These are phyloP conservation scores for Plectropomus leopardus DNA, from an alignment of 2,113 vertebrate species.

Conservation along the genomic window DNA sequence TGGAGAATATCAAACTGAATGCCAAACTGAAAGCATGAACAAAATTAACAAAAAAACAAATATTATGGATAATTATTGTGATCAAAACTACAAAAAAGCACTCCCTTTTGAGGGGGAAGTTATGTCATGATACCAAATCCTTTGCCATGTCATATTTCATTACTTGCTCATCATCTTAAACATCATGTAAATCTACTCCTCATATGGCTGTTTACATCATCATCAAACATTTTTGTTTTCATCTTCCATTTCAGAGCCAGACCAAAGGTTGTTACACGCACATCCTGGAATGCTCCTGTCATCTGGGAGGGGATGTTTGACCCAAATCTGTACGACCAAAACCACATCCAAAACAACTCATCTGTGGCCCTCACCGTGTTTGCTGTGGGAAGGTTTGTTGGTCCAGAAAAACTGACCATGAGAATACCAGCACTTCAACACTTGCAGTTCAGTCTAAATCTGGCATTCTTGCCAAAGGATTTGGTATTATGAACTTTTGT, in stretches of 20 bases:
- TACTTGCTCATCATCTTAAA: background rate
- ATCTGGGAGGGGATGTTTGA: slow-evolving; percentile 85
- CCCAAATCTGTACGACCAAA: slow-evolving; percentile 51
- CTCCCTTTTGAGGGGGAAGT: too few relatives aligned
- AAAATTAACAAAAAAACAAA: too few relatives aligned
- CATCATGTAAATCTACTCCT: background rate
- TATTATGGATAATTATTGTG: too few relatives aligned
- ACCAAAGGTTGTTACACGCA: slow-evolving; percentile 76
- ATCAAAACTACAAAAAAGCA: too few relatives aligned
- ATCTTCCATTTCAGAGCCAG: slow-evolving; percentile 52
- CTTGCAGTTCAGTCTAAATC: background rate
- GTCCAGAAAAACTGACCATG: background rate
- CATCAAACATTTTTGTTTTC: background rate
- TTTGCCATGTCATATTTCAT: too few relatives aligned
- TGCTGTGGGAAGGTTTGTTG: slow-evolving; percentile 83
- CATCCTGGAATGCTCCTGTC: slow-evolving; percentile 83
- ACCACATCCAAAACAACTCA: slow-evolving; percentile 57
- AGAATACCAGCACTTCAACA: background rate
- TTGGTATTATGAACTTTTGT: background rate
- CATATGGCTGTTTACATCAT: background rate
- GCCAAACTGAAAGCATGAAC: too few relatives aligned
- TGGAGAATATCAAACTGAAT: too few relatives aligned
- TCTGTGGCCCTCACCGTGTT: slow-evolving; percentile 85
- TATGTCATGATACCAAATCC: too few relatives aligned
- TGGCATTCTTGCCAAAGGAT: background rate